Base-by-base conservation (phyloP, 1,140 invertebrate genomes). In the Formica selysi region DNA sequence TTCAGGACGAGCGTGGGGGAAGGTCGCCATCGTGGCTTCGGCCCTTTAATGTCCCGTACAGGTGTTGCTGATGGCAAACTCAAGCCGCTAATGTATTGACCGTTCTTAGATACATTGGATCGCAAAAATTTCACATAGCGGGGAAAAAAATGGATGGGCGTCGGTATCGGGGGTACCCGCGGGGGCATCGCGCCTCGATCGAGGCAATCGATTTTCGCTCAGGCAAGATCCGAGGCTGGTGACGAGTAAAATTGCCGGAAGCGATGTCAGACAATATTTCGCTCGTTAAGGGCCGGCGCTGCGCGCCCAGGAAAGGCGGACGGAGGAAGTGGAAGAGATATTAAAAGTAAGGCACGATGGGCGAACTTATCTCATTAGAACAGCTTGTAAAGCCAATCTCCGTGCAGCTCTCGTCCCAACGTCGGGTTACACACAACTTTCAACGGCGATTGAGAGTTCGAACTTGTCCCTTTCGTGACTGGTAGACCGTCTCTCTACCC, bases 281-380 rank as follows among this genome's bases (percentile, higher is more conserved):
- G 87, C 87, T 90, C 91, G 87, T 90, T 91, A 90, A 89, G 85
- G 71, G 38, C 68, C 74, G 76, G 62, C 71, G 62, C 57, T 78
- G 70, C 79, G 61, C 57, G 67, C 51, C 70, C 54, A 83, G 57
- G 65, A 80, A 85, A 83, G 68, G n/a, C 79, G 79, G 79, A 57
- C 19, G 79, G 76, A 84, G 78, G 78, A 83, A 83, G 79, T 83
- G 83, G 80, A 88, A 76, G 88, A 89, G 90, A 92, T 92, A 93
- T 93, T 92, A 92, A 92, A 93, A 93, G 91, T 92, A 87, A 91
- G 88, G 86, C 86, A 92, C 86, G 81, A 88, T 90, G 91, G 88
- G 87, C 87, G 87, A 93, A 93, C 88, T 93, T 93, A 92, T 92
- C 91, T 92, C 92, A 92, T 93, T 93, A 93, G 91, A 92, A 91